Evolutionary conservation across 2,888 invertebrate genomes (phyloP), one percentile per base, ranked within the genome.

Genomic region (Leptopilina drosophilae): DNA sequence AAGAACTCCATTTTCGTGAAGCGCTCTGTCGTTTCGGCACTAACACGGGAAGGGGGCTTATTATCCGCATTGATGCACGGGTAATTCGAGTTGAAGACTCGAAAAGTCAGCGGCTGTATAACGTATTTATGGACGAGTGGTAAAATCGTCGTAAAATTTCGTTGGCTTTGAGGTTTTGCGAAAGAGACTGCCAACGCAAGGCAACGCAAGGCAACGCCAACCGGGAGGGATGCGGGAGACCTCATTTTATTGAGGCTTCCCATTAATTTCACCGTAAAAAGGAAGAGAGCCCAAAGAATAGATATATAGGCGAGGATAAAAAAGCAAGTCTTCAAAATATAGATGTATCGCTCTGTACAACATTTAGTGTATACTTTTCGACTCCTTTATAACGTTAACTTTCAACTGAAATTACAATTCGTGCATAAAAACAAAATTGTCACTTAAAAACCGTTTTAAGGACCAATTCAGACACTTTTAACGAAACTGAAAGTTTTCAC

Each of bases 221-320:
- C n/a, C n/a, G 79, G 79, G 65, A 78, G 77, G 78, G 75, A 77
- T 56, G 53, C 62, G 56, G 78, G 64, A 78, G 66, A 75, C 78
- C 81, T 82, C 79, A 83, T 84, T 86, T 86, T 86, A 86, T 85
- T 85, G 84, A 82, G 77, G 82, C 77, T 66, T 75, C 85, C 81
- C 85, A 84, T 85, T 85, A 84, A 85, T 85, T 86, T 85, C 80
- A 81, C 82, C 80, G 81, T 86, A 84, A 86, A 49, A 86, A 82
- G 77, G 77, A 78, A 77, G 69, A 78, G 69, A 80, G 79, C 78
- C 78, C 79, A 78, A 78, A 78, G 78, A 81, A 83, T 77, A 67
- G 77, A 66, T 56, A 66, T 56, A 65, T 53, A 73, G 73, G 40
- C 33, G 53, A 69, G 73, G 73, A 77, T 77, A 64, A 80, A 82